phyloP scores from a whole-genome alignment of 2,797 vertebrate species.

The Pachyuromys duprasi region DNA sequence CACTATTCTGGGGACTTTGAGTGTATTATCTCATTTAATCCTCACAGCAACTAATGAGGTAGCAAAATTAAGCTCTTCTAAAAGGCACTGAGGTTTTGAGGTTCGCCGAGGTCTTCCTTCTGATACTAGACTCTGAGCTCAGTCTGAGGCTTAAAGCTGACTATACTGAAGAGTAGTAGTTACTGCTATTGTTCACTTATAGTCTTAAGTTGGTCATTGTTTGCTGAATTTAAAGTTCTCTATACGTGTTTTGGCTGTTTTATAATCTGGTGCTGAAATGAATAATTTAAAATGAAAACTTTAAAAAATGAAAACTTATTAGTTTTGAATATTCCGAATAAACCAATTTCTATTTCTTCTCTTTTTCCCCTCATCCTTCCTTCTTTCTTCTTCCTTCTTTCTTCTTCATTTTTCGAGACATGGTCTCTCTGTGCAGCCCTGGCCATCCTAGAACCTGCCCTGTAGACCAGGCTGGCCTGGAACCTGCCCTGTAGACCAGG shows the following conservation, averaged over 20 bases:
- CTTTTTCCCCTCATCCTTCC: no score
- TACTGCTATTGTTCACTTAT: background rate
- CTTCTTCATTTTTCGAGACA: no score
- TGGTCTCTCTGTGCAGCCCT: no score
- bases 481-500: background rate
- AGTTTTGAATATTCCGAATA: conserved; percentile 51
- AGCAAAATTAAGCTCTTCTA: conserved; percentile 8
- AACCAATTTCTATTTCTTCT: background rate
- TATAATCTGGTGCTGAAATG: background rate
- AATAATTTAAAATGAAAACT: conserved; percentile 6
- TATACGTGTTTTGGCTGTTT: background rate
- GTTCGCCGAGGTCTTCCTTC: background rate
- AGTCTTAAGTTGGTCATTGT: conserved; percentile 4
- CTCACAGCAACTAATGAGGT: conserved; percentile 26
- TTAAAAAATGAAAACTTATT: conserved; percentile 27
- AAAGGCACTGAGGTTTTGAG: conserved; percentile 39
- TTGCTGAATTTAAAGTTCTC: conserved; percentile 25
- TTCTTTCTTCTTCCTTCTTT: no score
- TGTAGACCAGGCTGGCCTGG: no score
- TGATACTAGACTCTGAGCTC: conserved; percentile 24
- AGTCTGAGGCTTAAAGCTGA: background rate
- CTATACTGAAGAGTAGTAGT: background rate
- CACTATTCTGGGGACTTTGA: conserved; percentile 35
- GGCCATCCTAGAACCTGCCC: no score
- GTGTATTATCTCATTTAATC: conserved; percentile 61